Evolutionary conservation across 2,113 vertebrate genomes (phyloP).

Genomic region (Malurus elegans): DNA sequence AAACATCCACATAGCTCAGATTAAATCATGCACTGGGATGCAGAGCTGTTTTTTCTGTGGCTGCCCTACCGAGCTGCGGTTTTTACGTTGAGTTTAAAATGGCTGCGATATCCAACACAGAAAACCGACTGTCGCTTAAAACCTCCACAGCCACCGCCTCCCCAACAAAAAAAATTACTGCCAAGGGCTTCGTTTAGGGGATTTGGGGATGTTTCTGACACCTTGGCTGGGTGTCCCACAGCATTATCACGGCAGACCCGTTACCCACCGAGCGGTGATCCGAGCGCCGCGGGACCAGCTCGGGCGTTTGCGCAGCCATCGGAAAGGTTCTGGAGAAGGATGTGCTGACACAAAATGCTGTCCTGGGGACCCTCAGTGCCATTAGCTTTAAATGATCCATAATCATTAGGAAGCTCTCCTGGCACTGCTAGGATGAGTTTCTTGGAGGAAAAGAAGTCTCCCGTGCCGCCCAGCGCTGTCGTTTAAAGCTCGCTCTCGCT

Average conservation of each 20-base stretch:
- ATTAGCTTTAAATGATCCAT: slow-evolving; percentile 42
- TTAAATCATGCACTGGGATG: not conserved
- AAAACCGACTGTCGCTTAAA: not conserved
- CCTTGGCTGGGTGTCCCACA: not conserved
- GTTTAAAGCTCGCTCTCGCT: not conserved
- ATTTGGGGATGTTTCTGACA: not conserved
- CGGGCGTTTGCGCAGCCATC: not conserved
- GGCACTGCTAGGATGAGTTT: not conserved
- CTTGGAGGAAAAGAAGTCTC: not conserved
- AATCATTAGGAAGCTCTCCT: slow-evolving; percentile 1
- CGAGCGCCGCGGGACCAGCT: not conserved
- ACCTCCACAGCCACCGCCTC: not conserved
- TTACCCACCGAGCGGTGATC: not conserved
- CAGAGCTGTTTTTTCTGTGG: not conserved
- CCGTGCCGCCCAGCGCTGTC: not conserved
- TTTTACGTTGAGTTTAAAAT: not conserved
- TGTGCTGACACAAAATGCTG: slow-evolving; percentile 7
- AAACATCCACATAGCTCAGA: not conserved
- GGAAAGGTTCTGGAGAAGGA: not conserved
- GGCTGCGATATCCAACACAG: not conserved
- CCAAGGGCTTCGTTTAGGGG: not conserved
- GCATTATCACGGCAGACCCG: not conserved
- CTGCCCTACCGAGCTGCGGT: not conserved
- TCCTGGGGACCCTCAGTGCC: not conserved
- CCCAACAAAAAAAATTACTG: not conserved